Evolutionary conservation across 2,797 vertebrate genomes (phyloP).

Genomic region (Poeciliopsis presidionis): DNA sequence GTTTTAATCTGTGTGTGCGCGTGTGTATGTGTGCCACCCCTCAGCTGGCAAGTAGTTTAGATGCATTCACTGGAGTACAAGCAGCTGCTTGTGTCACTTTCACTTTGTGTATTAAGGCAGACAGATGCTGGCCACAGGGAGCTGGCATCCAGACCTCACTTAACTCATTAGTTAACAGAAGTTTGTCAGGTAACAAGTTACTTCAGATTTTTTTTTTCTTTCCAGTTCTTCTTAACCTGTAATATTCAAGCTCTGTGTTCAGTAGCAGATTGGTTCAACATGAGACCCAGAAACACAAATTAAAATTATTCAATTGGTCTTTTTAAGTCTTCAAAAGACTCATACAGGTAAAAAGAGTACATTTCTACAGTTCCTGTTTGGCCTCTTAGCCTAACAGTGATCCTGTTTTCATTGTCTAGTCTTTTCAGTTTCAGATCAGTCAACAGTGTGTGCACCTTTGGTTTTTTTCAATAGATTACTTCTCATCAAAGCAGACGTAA

Average conservation of each 20-base stretch:
- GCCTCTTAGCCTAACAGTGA: neutral
- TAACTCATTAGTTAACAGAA: neutral
- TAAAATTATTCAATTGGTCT: too few species aligned
- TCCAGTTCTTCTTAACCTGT: neutral
- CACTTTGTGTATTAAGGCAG: neutral
- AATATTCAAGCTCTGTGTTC: too few species aligned
- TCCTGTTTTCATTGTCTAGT: neutral
- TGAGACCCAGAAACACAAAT: too few species aligned
- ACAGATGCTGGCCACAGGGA: slow-evolving; percentile 3
- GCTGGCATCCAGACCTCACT: neutral
- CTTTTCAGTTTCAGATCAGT: neutral
- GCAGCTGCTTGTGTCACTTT: slow-evolving; percentile 8
- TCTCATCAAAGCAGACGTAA: too few species aligned
- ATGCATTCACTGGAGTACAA: slow-evolving; percentile 23
- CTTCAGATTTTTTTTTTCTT: neutral
- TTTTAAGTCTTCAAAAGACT: neutral
- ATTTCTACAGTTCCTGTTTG: neutral
- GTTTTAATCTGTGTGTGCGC: slow-evolving; percentile 10
- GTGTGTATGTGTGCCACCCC: slow-evolving; percentile 4
- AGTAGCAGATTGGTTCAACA: too few species aligned
- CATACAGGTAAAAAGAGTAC: neutral
- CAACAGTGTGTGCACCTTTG: neutral
- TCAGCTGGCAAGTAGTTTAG: slow-evolving; percentile 40
- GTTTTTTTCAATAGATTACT: too few species aligned
- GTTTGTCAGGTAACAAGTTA: neutral